These are phyloP conservation scores for Hozukius guyotensis DNA, from an alignment of 2,797 vertebrate species.

Conservation along the genomic window DNA sequence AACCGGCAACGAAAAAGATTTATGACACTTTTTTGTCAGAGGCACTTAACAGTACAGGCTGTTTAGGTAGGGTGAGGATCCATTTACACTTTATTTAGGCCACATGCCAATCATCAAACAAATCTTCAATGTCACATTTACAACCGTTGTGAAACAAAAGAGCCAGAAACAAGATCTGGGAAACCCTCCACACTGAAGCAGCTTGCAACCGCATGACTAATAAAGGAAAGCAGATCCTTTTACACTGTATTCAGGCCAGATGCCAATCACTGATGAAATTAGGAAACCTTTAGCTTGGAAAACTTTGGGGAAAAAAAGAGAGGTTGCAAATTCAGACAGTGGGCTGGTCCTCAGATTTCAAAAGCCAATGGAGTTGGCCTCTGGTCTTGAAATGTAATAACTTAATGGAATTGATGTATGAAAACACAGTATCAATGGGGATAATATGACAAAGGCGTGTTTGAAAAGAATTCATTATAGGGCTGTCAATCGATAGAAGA, in stretches of 20 bases:
- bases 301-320: background rate
- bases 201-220: slow-evolving; percentile 23
- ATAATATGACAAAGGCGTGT: background rate
- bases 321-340: slow-evolving; percentile 11
- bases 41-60: slow-evolving; percentile 14
- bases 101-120: slow-evolving; percentile 37
- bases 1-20: slow-evolving; percentile 6
- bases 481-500: no score
- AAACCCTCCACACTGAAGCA: slow-evolving; percentile 1
- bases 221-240: slow-evolving; percentile 44
- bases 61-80: slow-evolving; percentile 16
- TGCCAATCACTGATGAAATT: slow-evolving; percentile 37
- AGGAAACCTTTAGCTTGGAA: slow-evolving; percentile 12
- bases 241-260: slow-evolving; percentile 38
- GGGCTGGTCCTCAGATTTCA: slow-evolving; percentile 30
- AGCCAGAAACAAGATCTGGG: slow-evolving; percentile 25
- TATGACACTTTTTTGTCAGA: slow-evolving; percentile 23
- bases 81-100: slow-evolving; percentile 43
- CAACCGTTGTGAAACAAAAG: slow-evolving; percentile 12
- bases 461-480: no score
- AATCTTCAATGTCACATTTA: slow-evolving; percentile 35
- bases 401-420: slow-evolving; percentile 21
- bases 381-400: slow-evolving; percentile 34
- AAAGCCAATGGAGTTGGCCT: slow-evolving; percentile 16
- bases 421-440: background rate